A percentile compares a stretch with the other conserved stretches of the same genome.
phyloP scores from a whole-genome alignment of 2,888 invertebrate species.

The Himalopsyche kuldschensis region DNA sequence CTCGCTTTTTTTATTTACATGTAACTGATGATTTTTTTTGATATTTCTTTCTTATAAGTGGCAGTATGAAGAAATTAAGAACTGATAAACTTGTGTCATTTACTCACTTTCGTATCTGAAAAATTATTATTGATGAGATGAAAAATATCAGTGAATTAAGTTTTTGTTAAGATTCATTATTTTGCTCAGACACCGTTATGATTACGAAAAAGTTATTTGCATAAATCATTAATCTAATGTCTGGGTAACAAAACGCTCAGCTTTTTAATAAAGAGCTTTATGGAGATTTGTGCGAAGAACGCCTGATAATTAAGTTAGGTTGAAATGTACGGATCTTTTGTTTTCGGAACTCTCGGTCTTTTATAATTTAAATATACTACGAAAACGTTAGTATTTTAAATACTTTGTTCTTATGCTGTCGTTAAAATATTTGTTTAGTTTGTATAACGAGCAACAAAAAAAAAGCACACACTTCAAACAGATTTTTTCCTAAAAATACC shows the following conservation, averaged over 20 bases:
- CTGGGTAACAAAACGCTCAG: neutral
- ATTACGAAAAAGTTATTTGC: slow-evolving; percentile 3
- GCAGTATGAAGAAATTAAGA: neutral
- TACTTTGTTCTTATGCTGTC: neutral
- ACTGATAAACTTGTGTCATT: neutral
- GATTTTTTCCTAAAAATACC: neutral
- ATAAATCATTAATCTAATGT: slow-evolving; percentile 10
- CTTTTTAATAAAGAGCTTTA: neutral
- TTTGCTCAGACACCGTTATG: neutral
- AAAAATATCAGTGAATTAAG: neutral
- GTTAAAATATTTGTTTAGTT: neutral
- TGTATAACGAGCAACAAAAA: neutral
- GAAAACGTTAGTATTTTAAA: neutral
- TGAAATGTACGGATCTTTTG: neutral
- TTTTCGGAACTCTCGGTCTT: neutral
- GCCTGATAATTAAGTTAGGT: neutral
- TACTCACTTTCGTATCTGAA: neutral
- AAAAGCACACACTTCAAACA: neutral
- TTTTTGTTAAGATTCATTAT: slow-evolving; percentile 7
- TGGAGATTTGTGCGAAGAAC: neutral
- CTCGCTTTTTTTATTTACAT: too few relatives aligned
- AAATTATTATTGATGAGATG: neutral
- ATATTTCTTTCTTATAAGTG: neutral
- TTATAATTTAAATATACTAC: neutral
- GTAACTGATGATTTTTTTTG: neutral